A percentile compares a stretch with the other conserved stretches of the same genome.
These are phyloP conservation scores for Diacarnus erythraeanus DNA, from an alignment of 37 sponge, comb jelly and placozoan genomes.

Conservation along the genomic window DNA sequence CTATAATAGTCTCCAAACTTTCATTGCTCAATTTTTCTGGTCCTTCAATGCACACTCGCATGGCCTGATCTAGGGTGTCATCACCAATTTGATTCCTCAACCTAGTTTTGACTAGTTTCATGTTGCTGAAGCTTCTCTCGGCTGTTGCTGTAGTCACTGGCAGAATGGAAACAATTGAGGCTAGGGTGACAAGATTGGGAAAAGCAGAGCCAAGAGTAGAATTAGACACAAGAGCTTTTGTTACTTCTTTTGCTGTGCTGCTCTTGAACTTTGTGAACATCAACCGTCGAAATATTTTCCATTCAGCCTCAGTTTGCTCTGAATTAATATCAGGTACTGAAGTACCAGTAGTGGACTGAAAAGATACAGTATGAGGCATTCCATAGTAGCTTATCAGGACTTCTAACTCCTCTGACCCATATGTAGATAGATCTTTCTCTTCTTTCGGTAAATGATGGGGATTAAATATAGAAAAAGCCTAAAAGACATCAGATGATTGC, in stretches of 20 bases:
- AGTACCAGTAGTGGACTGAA: neutral
- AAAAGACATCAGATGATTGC: conserved; percentile 23
- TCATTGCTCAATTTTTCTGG: conserved; percentile 1
- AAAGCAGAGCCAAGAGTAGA: neutral
- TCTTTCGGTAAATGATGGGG: conserved; percentile 7
- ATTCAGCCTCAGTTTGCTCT: conserved; percentile 24
- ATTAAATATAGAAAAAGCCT: conserved; percentile 20
- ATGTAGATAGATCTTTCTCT: conserved; percentile 18
- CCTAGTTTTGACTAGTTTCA: conserved; percentile 8
- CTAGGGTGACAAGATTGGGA: conserved; percentile 6
- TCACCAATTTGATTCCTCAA: conserved; percentile 3
- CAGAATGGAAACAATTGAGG: neutral
- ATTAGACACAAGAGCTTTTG: neutral
- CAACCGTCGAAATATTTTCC: conserved; percentile 26
- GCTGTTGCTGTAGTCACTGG: conserved; percentile 16
- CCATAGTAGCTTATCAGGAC: conserved; percentile 29
- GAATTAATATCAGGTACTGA: conserved; percentile 5
- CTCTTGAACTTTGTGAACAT: conserved; percentile 4
- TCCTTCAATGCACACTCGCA: conserved; percentile 7
- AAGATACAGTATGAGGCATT: neutral
- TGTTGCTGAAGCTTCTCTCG: conserved; percentile 15
- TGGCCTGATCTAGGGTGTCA: conserved; percentile 13
- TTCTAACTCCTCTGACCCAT: conserved; percentile 18
- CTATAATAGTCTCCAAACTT: neutral
- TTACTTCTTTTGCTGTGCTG: neutral